Evolutionary conservation across 2,113 vertebrate species (phyloP).

Genomic region (Saccopteryx bilineata): DNA sequence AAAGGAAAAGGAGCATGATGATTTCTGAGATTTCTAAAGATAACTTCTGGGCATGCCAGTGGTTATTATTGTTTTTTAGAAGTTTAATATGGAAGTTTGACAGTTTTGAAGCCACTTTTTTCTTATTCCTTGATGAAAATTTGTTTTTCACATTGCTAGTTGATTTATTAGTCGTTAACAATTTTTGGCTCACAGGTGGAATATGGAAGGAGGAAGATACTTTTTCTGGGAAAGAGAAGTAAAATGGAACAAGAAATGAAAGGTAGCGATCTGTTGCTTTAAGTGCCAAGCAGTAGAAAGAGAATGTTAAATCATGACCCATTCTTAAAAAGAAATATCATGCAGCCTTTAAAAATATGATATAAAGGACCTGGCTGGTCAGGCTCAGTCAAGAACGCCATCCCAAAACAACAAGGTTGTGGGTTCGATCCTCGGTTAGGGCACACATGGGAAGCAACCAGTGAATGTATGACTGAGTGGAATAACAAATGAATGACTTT

Average conservation of each 20-base stretch:
- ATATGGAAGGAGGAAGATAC: neutral
- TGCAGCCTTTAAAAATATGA: neutral
- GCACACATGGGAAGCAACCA: too few relatives aligned
- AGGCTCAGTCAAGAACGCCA: too few relatives aligned
- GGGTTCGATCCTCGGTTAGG: too few relatives aligned
- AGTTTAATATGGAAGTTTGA: neutral
- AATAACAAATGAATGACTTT: too few relatives aligned
- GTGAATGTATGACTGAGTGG: too few relatives aligned
- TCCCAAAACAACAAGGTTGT: too few relatives aligned
- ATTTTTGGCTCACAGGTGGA: neutral
- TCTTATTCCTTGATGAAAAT: neutral
- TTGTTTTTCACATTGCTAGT: neutral
- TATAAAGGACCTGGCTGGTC: neutral
- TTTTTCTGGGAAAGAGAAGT: neutral
- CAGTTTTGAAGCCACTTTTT: neutral
- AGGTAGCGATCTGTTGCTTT: neutral
- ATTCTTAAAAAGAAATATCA: neutral
- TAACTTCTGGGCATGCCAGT: neutral
- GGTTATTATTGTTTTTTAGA: neutral
- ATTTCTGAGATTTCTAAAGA: neutral
- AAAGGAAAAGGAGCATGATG: neutral
- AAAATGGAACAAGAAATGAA: neutral
- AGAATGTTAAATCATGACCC: neutral
- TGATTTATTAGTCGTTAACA: neutral
- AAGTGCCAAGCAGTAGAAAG: neutral